Evolutionary conservation across 2,797 vertebrate species (phyloP).

Genomic region (Antrozous pallidus): DNA sequence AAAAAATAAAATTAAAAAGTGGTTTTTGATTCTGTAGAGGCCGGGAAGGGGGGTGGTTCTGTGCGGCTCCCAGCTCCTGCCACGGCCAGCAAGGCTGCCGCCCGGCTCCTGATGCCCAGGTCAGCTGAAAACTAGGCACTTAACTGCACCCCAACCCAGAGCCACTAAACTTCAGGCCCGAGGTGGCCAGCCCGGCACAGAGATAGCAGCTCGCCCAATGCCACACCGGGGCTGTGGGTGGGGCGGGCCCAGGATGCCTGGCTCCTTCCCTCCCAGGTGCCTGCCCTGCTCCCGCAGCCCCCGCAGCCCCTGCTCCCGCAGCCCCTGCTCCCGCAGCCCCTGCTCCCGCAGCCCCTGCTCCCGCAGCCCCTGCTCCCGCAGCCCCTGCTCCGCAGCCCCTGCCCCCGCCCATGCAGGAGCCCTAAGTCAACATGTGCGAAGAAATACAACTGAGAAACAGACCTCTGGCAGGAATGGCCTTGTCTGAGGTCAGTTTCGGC

Average conservation of each 20-base stretch:
- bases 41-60: not conserved
- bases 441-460: not conserved
- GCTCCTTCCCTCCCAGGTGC: not conserved
- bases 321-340: not conserved
- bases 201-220: not conserved
- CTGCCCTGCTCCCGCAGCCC: not conserved
- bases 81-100: accelerated
- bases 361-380: not conserved
- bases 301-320: not conserved
- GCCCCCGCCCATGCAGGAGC: accelerated
- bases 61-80: not conserved
- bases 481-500: not conserved
- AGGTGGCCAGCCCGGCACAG: not conserved
- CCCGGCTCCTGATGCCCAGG: not conserved
- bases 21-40: not conserved
- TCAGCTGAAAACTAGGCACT: not conserved
- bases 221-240: not conserved
- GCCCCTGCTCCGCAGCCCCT: no score
- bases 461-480: not conserved
- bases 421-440: not conserved
- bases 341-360: not conserved
- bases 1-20: not conserved
- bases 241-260: not conserved
- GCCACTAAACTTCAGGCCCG: not conserved
- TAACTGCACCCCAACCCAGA: not conserved